Evolutionary conservation across 1,140 invertebrate species (phyloP).

Genomic region (Aphis gossypii): DNA sequence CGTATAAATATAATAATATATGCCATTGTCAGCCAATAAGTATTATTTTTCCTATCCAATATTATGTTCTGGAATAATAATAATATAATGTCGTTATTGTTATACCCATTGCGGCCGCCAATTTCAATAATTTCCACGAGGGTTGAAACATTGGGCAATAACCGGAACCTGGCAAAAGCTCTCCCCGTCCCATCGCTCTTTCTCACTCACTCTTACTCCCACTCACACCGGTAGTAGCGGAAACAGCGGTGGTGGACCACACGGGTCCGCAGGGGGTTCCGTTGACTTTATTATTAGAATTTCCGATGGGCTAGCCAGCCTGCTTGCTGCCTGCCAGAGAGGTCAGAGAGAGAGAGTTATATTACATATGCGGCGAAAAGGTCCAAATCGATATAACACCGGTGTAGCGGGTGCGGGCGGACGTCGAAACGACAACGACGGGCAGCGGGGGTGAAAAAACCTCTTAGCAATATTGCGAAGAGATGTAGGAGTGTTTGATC

Average conservation of each 20-base stretch:
- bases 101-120: conserved; percentile 37
- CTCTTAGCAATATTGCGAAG: conserved; percentile 58
- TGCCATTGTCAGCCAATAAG: conserved; percentile 18
- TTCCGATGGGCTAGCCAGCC: conserved; percentile 41
- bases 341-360: conserved; percentile 51
- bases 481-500: conserved; percentile 58
- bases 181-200: background rate
- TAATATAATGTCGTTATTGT: conserved; percentile 41
- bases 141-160: conserved; percentile 52
- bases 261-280: conserved; percentile 24
- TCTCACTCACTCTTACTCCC: background rate
- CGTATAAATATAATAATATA: background rate
- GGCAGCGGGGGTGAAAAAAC: conserved; percentile 27
- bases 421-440: background rate
- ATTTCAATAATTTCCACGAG: conserved; percentile 55
- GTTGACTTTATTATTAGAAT: conserved; percentile 58
- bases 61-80: background rate
- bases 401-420: background rate
- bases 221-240: background rate
- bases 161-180: conserved; percentile 45
- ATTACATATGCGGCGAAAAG: conserved; percentile 58
- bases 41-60: background rate
- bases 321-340: background rate
- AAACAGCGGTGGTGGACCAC: background rate
- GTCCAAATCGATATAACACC: conserved; percentile 56